A percentile compares a stretch with the other conserved stretches of the same genome.
These are phyloP conservation scores for Endomychus coccineus DNA, from an alignment of 2,888 invertebrate genomes.

Conservation along the genomic window DNA sequence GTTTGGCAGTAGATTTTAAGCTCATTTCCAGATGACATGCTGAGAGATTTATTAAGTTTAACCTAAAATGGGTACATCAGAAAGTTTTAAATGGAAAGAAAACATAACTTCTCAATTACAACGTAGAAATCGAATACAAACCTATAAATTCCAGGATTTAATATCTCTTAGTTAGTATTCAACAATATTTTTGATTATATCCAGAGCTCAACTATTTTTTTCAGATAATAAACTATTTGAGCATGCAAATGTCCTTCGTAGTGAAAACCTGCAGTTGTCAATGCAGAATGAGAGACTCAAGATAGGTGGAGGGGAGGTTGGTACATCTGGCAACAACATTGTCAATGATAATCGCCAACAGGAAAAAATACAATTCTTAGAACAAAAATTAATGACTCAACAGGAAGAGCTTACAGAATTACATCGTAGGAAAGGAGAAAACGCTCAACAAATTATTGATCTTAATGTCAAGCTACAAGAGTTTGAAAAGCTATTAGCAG, in stretches of 20 bases:
- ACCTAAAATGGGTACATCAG: too few relatives aligned
- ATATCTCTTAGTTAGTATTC: conserved; percentile 71
- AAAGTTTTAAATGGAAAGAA: conserved; percentile 68
- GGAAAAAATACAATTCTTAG: conserved; percentile 61
- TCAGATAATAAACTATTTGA: conserved; percentile 82
- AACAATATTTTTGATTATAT: not conserved
- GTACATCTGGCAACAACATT: conserved; percentile 27
- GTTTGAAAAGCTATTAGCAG: conserved; percentile 66
- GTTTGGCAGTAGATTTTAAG: too few relatives aligned
- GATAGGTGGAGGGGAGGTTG: conserved; percentile 46
- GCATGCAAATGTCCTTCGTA: conserved; percentile 67
- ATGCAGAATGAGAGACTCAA: conserved; percentile 78
- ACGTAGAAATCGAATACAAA: conserved; percentile 67
- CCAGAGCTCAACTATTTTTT: conserved; percentile 5
- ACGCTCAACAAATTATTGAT: conserved; percentile 88
- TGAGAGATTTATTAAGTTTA: too few relatives aligned
- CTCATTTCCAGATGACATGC: too few relatives aligned
- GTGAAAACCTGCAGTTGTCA: conserved; percentile 78
- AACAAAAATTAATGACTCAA: conserved; percentile 77
- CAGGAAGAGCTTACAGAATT: conserved; percentile 91
- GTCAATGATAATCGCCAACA: conserved; percentile 37
- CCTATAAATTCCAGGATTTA: conserved; percentile 68
- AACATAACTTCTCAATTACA: conserved; percentile 63
- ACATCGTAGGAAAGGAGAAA: conserved; percentile 84
- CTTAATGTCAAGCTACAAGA: conserved; percentile 80